phyloP scores from a whole-genome alignment of 2,888 invertebrate species.

The Leucozona laternaria region DNA sequence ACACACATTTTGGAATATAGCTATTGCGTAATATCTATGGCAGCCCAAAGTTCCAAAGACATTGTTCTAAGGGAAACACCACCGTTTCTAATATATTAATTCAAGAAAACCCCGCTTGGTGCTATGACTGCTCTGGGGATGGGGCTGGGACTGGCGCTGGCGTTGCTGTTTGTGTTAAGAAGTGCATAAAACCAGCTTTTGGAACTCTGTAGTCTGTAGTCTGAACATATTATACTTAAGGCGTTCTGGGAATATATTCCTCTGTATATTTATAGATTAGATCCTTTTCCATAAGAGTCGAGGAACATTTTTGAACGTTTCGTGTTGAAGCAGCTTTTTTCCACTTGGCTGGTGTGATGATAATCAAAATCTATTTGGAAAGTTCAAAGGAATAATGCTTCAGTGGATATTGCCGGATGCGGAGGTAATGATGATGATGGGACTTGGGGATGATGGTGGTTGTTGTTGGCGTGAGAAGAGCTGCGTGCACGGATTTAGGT shows the following conservation, averaged over 20 bases:
- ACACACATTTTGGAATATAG: constrained; percentile 48
- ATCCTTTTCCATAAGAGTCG: neutral
- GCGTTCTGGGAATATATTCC: constrained; percentile 12
- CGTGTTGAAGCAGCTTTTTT: constrained; percentile 38
- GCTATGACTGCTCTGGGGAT: neutral
- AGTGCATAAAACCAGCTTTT: neutral
- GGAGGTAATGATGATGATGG: neutral
- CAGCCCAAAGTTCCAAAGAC: constrained; percentile 29
- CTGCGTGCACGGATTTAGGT: constrained; percentile 61
- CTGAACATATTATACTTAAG: neutral
- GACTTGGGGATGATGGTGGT: neutral
- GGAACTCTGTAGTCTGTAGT: neutral
- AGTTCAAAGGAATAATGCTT: constrained; percentile 39
- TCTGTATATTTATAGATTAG: constrained; percentile 11
- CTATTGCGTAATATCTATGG: constrained; percentile 52
- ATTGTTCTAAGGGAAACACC: constrained; percentile 45
- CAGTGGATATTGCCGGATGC: constrained; percentile 6
- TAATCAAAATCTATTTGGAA: constrained; percentile 71
- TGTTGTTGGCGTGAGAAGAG: neutral
- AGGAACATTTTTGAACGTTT: neutral
- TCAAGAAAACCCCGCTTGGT: neutral
- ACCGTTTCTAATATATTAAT: constrained; percentile 56
- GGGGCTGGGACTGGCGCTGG: neutral
- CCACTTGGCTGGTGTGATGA: constrained; percentile 62
- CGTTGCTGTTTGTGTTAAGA: neutral